phyloP scores from a whole-genome alignment of 2,113 vertebrate genomes.

The Alces alces region DNA sequence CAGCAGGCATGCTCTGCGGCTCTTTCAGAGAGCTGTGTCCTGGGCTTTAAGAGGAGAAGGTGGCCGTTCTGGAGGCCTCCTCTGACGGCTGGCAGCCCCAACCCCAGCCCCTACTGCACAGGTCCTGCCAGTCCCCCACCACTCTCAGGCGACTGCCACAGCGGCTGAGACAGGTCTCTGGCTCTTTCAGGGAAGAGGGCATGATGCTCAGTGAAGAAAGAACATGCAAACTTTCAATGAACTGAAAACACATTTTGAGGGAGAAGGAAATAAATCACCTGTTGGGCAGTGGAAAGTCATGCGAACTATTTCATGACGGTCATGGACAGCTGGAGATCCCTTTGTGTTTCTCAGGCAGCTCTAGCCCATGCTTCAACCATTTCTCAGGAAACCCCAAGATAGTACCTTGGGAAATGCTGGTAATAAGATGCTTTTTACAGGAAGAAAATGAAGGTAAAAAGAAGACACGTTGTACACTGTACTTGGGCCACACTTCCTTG shows the following conservation, averaged over 20 bases:
- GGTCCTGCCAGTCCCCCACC: neutral
- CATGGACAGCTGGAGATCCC: neutral
- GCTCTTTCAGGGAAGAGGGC: neutral
- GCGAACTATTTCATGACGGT: neutral
- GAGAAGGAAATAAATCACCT: neutral
- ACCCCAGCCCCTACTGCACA: neutral
- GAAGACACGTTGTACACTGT: neutral
- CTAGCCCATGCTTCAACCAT: neutral
- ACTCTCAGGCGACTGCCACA: neutral
- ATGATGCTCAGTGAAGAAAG: neutral
- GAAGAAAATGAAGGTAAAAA: neutral
- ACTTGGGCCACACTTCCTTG: neutral
- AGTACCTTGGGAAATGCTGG: neutral
- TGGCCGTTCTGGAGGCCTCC: neutral
- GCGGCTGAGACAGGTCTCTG: neutral
- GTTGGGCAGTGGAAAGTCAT: neutral
- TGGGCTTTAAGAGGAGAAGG: conserved; percentile 5
- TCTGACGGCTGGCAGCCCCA: neutral
- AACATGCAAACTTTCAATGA: neutral
- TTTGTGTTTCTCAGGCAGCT: neutral
- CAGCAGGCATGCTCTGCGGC: neutral
- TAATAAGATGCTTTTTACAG: neutral
- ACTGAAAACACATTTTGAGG: neutral
- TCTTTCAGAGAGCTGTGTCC: neutral
- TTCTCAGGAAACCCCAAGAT: neutral